Base-by-base conservation (phyloP, 2,113 vertebrate genomes). In the Hylia prasina region DNA sequence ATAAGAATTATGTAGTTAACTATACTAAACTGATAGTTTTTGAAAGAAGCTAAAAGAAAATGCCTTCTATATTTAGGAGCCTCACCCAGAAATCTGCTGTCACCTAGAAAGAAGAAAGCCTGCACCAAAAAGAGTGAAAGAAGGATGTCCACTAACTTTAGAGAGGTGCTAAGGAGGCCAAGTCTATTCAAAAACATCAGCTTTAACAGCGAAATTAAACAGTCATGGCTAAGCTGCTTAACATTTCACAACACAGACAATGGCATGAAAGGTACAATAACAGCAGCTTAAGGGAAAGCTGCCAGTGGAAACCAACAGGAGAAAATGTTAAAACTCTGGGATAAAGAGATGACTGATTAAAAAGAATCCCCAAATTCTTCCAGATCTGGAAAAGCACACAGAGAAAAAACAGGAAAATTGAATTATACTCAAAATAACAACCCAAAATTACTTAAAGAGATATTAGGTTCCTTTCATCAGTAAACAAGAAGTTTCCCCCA, bases 171-270 rank as follows among this genome's bases (percentile, higher is more conserved):
- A 93, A 66, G 64, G 76, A 87, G 77, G 87, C 60, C 68, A 89
- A 90, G 16, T 57, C 85, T 73, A 83, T 66, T 90, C 76, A 89
- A 92, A 93, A 88, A 44, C 56, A 65, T 27, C 4, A 20, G 53
- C 71, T 93, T 80, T 77, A 90, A 78, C 28, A 72, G 66, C 79
- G 61, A 94, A 96, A 94, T 93, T 96, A 95, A 93, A 90, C n/a
- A 94, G 76, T 87, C 47, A 48, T n/a, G 30, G 82, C 47, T 94
- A 94, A 94, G 89, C 89, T 87, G 86, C 72, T 96, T 88, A 97
- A 81, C 69, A 93, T 87, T 86, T 87, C 82, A 51, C 63, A 83
- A 63, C 44, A 88, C 58, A 83, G 82, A 92, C 92, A 97, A 90
- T 51, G 60, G 76, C 76, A 92, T 0, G 10, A 92, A 94, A 93